phyloP scores from a whole-genome alignment of 2,888 invertebrate genomes.

The Drosophila meridiana region DNA sequence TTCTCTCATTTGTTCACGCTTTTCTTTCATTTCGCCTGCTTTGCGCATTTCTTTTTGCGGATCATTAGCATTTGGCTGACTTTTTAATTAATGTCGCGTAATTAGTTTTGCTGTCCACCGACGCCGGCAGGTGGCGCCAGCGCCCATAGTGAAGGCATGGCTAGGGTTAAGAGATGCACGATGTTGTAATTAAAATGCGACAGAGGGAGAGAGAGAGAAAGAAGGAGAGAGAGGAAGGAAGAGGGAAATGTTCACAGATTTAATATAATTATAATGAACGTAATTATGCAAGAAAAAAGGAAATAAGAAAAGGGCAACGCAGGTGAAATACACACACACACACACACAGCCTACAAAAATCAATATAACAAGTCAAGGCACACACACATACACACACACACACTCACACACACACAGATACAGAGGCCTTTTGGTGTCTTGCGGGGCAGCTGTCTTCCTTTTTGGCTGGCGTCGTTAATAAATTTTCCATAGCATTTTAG shows the following conservation, averaged over 20 bases:
- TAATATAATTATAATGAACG: constrained; percentile 76
- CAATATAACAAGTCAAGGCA: constrained; percentile 58
- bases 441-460: constrained; percentile 49
- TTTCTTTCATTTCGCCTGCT: not conserved
- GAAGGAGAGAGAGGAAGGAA: not conserved
- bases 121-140: constrained; percentile 62
- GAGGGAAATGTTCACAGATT: constrained; percentile 58
- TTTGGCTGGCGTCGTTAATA: constrained; percentile 58
- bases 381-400: constrained; percentile 10
- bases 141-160: not conserved
- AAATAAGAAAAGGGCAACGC: constrained; percentile 22
- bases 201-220: not conserved
- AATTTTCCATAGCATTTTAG: constrained; percentile 60
- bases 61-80: constrained; percentile 59
- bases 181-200: constrained; percentile 12
- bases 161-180: constrained; percentile 11
- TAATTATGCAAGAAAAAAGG: constrained; percentile 60
- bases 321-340: constrained; percentile 19
- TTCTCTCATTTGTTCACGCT: constrained; percentile 11
- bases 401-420: constrained; percentile 10
- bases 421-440: constrained; percentile 33
- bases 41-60: constrained; percentile 17
- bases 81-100: constrained; percentile 74
- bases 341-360: constrained; percentile 30
- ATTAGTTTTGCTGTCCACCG: constrained; percentile 65